phyloP scores from a whole-genome alignment of 1,140 invertebrate genomes.

The Ceratina japonica region DNA sequence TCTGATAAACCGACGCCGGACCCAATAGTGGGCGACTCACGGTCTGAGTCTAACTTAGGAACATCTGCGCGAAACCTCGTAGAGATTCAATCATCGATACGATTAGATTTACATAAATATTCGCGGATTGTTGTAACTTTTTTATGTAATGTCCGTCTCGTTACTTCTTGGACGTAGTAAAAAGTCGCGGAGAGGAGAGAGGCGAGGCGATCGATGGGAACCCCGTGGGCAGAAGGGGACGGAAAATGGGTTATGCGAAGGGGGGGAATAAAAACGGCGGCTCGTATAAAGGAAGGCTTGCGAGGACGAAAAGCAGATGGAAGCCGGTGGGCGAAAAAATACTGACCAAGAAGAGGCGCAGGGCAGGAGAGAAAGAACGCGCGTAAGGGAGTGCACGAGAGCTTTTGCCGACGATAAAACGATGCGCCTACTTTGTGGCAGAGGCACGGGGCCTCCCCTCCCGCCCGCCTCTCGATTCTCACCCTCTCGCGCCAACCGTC shows the following conservation, averaged over 20 bases:
- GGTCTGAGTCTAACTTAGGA: too few species aligned
- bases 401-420: slow-evolving; percentile 57
- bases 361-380: slow-evolving; percentile 37
- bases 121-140: too few species aligned
- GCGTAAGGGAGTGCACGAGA: slow-evolving; percentile 61
- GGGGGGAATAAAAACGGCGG: neutral
- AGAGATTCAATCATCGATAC: too few species aligned
- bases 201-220: slow-evolving; percentile 16
- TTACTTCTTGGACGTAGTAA: too few species aligned
- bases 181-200: slow-evolving; percentile 15
- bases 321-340: neutral
- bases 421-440: slow-evolving; percentile 56
- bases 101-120: too few species aligned
- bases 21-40: too few species aligned
- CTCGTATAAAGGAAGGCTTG: neutral
- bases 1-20: too few species aligned
- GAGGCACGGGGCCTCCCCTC: neutral
- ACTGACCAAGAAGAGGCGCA: neutral
- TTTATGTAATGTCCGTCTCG: too few species aligned
- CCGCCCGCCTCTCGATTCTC: slow-evolving; percentile 10
- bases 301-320: neutral
- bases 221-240: neutral
- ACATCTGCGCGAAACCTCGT: too few species aligned
- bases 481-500: neutral
- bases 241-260: neutral